These are phyloP conservation scores for Drosophila kikkawai DNA, from an alignment of 1,140 invertebrate genomes.

Conservation along the genomic window DNA sequence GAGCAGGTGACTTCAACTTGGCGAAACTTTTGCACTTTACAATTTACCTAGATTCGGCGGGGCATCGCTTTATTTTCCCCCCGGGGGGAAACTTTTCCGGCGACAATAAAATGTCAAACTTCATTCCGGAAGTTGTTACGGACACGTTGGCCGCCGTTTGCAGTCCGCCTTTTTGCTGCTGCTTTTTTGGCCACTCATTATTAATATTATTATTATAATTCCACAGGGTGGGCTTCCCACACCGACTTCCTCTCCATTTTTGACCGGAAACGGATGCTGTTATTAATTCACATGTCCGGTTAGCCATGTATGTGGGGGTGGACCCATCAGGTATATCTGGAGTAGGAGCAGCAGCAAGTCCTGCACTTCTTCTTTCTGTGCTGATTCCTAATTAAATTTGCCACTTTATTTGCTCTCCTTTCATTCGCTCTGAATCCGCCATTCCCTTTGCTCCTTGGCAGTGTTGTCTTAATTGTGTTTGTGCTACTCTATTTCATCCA, in stretches of 20 bases:
- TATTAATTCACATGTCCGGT: slow-evolving; percentile 78
- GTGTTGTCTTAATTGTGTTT: slow-evolving; percentile 77
- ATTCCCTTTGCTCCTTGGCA: slow-evolving; percentile 30
- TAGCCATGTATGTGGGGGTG: slow-evolving; percentile 16
- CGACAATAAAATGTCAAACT: slow-evolving; percentile 49
- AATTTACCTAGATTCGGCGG: slow-evolving; percentile 59
- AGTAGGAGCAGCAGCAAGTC: neutral
- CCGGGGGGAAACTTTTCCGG: slow-evolving; percentile 34
- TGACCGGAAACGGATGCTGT: slow-evolving; percentile 78
- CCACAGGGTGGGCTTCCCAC: neutral
- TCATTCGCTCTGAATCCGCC: slow-evolving; percentile 7
- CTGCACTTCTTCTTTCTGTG: slow-evolving; percentile 28
- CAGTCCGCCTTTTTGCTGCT: slow-evolving; percentile 50
- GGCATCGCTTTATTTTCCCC: slow-evolving; percentile 15
- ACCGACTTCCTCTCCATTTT: slow-evolving; percentile 28
- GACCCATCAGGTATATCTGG: slow-evolving; percentile 45
- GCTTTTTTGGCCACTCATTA: slow-evolving; percentile 61
- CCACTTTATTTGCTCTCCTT: slow-evolving; percentile 72
- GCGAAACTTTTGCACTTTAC: slow-evolving; percentile 68
- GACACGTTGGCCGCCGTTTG: slow-evolving; percentile 65
- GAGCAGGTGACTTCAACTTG: slow-evolving; percentile 75
- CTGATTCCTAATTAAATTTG: slow-evolving; percentile 76
- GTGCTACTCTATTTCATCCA: slow-evolving; percentile 80
- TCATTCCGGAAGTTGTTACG: slow-evolving; percentile 74
- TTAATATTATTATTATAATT: slow-evolving; percentile 67